Evolutionary conservation across 2,797 vertebrate genomes (phyloP), one percentile per base, ranked within the genome.

Genomic region (Champsocephalus gunnari): DNA sequence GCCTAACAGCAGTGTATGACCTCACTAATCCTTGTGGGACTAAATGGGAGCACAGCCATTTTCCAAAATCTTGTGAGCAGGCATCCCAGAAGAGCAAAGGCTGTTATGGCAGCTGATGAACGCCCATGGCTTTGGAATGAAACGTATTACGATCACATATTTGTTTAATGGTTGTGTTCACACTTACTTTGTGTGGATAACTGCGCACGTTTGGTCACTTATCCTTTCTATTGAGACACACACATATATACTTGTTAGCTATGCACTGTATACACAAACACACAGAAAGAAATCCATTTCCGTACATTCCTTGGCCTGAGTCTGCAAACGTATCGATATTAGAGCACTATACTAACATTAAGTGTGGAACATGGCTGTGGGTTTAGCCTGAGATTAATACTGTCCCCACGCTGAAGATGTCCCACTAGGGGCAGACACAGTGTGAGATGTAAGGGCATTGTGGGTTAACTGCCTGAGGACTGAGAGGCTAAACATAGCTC

Each of bases 401-500:
- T 59, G 69, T 59, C 59, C 67, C 66, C 60, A 70, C 57, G 32
- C 45, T 68, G 12, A 58, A 72, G 34, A 67, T 73, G 43, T 77
- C 65, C 71, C 84, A 59, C 49, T 10, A 61, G 38, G 74, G 61
- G 53, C 57, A 48, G 41, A 58, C 21, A 3, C 66, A 73, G 57
- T 66, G 71, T 66, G 69, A 82, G 76, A 79, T 81, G 56, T 75
- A 58, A 80, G 80, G 79, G 71, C 71, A 73, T 67, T 78, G 69
- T 64, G 73, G 87, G 89, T 90, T 90, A 89, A 89, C 79, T 75
- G 81, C 87, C 82, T 82, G 85, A 86, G 88, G 85, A 85, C 79
- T 74, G 54, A 57, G 49, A 32, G 58, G 69, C 88, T 92, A 87
- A 89, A 91, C 91, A 93, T 92, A 93, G 76, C 87, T 72, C 48